These are phyloP conservation scores for Rhipidura dahli DNA, from an alignment of 2,113 vertebrate species.

Conservation along the genomic window DNA sequence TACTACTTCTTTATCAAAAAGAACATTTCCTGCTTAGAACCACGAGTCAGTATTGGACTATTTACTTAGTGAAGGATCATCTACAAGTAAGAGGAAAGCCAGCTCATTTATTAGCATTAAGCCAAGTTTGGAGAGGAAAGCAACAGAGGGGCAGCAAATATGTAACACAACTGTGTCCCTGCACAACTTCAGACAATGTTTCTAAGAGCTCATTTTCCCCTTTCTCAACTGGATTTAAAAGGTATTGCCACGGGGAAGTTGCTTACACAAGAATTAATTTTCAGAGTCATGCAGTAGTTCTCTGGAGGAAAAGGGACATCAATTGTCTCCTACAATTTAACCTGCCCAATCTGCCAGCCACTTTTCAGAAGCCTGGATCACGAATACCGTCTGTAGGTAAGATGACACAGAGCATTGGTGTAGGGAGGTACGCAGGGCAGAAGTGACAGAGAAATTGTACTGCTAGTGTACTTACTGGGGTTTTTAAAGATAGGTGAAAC, in stretches of 20 bases:
- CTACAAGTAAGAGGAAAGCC: not conserved
- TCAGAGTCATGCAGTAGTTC: not conserved
- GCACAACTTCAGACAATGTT: not conserved
- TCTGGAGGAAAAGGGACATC: not conserved
- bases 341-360: not conserved
- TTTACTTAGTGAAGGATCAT: not conserved
- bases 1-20: not conserved
- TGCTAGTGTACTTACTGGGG: not conserved
- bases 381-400: not conserved
- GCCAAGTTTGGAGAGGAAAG: not conserved
- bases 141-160: not conserved
- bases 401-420: not conserved
- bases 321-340: not conserved
- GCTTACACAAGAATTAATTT: not conserved
- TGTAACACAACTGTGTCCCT: not conserved
- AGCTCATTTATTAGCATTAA: not conserved
- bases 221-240: not conserved
- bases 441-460: not conserved
- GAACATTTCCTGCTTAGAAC: not conserved
- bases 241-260: not conserved
- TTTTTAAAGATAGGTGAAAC: not conserved
- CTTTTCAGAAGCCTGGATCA: not conserved
- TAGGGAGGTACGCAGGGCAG: not conserved
- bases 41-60: not conserved
- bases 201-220: not conserved